These are phyloP conservation scores for Globia sparganii DNA, from an alignment of 2,888 invertebrate species.

Conservation along the genomic window DNA sequence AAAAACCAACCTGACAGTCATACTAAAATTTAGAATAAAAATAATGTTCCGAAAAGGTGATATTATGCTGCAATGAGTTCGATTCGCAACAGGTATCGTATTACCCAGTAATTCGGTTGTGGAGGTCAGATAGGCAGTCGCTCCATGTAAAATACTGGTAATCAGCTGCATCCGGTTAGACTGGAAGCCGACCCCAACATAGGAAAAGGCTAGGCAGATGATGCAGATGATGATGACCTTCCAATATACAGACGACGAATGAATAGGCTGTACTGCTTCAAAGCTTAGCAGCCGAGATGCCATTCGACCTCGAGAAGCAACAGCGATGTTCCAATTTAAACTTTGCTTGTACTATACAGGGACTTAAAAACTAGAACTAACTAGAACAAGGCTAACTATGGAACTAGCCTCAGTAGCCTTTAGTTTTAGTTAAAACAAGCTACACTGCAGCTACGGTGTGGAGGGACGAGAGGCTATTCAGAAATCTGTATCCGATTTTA, in stretches of 20 bases:
- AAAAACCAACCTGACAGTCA: no score
- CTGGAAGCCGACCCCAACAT: no score
- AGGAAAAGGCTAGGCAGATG: no score
- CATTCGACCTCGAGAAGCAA: conserved; percentile 27
- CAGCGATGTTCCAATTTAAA: conserved; percentile 56
- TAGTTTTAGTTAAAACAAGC: conserved; percentile 37
- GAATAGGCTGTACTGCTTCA: conserved; percentile 21
- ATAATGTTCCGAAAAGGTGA: no score
- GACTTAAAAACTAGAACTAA: conserved; percentile 37
- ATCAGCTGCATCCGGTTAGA: no score
- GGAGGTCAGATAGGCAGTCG: no score
- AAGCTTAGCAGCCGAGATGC: conserved; percentile 15
- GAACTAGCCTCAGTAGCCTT: conserved; percentile 12
- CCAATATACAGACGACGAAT: conserved; percentile 11
- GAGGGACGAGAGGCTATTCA: neutral
- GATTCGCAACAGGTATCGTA: no score
- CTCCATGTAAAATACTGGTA: no score
- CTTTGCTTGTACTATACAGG: conserved; percentile 34
- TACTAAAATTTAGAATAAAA: no score
- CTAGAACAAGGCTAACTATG: conserved; percentile 35
- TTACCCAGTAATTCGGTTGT: no score
- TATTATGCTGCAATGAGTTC: no score
- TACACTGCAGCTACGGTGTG: neutral
- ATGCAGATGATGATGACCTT: no score
- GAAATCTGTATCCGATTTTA: conserved; percentile 9